Evolutionary conservation across 2,888 invertebrate species (phyloP).

Genomic region (Microctonus brassicae): DNA sequence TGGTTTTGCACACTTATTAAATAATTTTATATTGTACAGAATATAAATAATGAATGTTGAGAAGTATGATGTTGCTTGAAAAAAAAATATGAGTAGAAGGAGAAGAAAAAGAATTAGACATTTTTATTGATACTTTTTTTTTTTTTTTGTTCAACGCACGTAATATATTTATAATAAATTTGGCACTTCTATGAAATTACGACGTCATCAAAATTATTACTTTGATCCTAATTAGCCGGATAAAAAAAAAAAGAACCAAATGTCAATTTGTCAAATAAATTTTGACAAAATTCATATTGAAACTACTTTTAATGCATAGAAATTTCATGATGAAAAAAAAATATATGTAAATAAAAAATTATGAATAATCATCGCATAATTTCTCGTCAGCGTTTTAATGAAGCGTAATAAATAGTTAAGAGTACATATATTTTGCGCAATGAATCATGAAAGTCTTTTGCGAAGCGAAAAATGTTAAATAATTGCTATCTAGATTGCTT

Average conservation of each 20-base stretch:
- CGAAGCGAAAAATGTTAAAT: slow-evolving; percentile 46
- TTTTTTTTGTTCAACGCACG: slow-evolving; percentile 17
- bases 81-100: background rate
- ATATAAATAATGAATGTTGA: background rate
- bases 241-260: background rate
- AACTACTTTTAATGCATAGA: slow-evolving; percentile 21
- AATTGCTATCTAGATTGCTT: slow-evolving; percentile 43
- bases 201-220: slow-evolving; percentile 12
- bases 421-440: slow-evolving; percentile 29
- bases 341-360: background rate
- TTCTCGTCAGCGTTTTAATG: slow-evolving; percentile 1
- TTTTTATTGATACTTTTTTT: slow-evolving; percentile 10
- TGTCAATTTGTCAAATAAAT: background rate
- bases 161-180: slow-evolving; percentile 26
- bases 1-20: background rate
- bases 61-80: too few species aligned
- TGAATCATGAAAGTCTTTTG: slow-evolving; percentile 27
- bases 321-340: background rate
- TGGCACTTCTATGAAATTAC: slow-evolving; percentile 22
- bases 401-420: slow-evolving; percentile 33
- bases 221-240: background rate
- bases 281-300: background rate
- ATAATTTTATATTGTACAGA: background rate
- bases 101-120: background rate
- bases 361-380: slow-evolving; percentile 13